Base-by-base conservation (phyloP, 2,888 invertebrate genomes). In the Melikaiella ostensackeni region DNA sequence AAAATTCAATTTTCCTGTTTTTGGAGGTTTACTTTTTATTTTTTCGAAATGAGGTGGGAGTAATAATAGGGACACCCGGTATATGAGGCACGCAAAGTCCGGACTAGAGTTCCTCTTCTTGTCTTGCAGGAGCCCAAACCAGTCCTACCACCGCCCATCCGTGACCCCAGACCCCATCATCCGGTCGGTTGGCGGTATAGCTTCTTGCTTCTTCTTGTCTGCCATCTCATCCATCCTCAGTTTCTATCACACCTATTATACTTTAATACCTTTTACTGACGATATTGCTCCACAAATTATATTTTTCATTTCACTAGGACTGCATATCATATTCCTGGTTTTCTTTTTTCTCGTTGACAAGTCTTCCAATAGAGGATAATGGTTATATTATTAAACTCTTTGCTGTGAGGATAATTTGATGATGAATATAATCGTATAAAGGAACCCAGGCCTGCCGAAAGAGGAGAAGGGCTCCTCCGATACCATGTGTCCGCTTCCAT, bases 161-260 rank as follows among this genome's bases (percentile, higher is more conserved):
- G 85, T 90, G 89, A 90, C 89, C 89, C 88, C 88, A 84, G 89
- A 89, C 89, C 89, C 82, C 89, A 87, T 89, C 89, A 88, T 89
- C 89, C 89, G 89, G 89, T 88, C 88, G 85, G 80, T 80, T 83
- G 83, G 83, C 83, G 78, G 79, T 79, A 77, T 79, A 84, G 83
- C 57, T 64, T 57, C 50, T 59, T 73, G 42, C 63, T 55, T 24
- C 38, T 66, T 63, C 46, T 76, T 64, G 50, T 38, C 59, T 13
- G 13, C 55, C 55, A 62, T 74, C 70, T 74, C 77, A 55, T 38
- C 70, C 59, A 59, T 61, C n/a, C 64, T 21, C 33, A 74, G 38
- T 73, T 55, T 59, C 78, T 63, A 57, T 76, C 74, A 75, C 75
- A 74, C 82, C 78, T 76, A 76, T 79, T 77, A 78, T 80, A 76